Base-by-base conservation (phyloP, 1,140 invertebrate species). In the Elymnias hypermnestra region DNA sequence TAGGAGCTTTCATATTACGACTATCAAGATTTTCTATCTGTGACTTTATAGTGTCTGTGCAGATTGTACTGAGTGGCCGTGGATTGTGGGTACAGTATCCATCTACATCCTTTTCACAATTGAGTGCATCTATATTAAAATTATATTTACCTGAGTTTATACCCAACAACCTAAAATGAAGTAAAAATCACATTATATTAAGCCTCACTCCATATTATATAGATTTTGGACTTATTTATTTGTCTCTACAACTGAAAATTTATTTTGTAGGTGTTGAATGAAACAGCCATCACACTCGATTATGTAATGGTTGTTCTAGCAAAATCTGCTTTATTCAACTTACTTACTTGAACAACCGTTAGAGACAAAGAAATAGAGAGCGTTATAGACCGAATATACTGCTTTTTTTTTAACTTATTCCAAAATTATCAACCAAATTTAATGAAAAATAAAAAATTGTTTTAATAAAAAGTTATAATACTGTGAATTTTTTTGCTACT, bases 91-190 rank as follows among this genome's bases (percentile, higher is more conserved):
- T 37, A 42, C 81, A 84, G 43, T 64, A 55, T 1, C 81, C 81
- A 42, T 76, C 64, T 57, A 71, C 66, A 39, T 79, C 72, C 53
- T 77, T 83, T 2, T 74, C 61, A 55, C 81, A 85, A 29, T 51
- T 66, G 9, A 85, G 48, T 1, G 72, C 78, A 23, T 74, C 68
- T 29, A 82, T 63, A 28, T 81, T 72, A 0, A 85, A 44, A 49
- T 70, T 72, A 29, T 85, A 83, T 41, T 81, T 73, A 7, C 82
- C 82, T 23, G 82, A 63, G 23, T 53, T 65, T 62, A 83, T 65
- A 3, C 72, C 81, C 29, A 84, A 73, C 54, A 81, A 59, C 36
- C 81, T 84, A 61, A 57, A 73, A 47, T 1, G 8, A 45, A 39
- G 35, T 19, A 26, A 26, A 48, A 33, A 21, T 31, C 6, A 2